Evolutionary conservation across 2,888 invertebrate genomes (phyloP), one percentile per base, ranked within the genome.

Genomic region (Nomada ruficornis): DNA sequence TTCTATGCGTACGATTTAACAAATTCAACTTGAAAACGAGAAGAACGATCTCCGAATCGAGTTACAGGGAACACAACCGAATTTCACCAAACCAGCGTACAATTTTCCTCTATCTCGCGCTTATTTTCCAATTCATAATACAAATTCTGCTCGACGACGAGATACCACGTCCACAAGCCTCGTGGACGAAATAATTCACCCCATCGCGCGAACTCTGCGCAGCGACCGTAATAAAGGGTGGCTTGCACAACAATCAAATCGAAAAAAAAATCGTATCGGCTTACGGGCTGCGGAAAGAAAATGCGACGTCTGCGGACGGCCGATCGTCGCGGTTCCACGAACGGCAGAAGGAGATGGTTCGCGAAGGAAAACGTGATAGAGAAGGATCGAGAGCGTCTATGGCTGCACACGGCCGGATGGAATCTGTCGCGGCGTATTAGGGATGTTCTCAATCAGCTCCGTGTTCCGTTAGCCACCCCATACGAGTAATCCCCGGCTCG

Each of bases 351-450:
- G 55, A 71, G 67, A 77, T 77, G 59, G 54, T 36, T 2, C 11
- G n/a, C 20, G 26, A 71, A 55, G 47, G 92, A 90, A 91, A 91
- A 90, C 20, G n/a, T 44, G 55, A 78, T 63, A 76, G 59, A 77
- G 76, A 36, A 77, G 71, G 82, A 64, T 47, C 88, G 90, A 55
- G 88, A 89, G 90, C 9, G 91, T 91, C 91, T 92, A 92, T 89
- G 91, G 91, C 87, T 89, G 90, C 90, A 82, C 88, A 94, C 93
- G 93, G 93, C 90, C 94, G 94, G 94, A 94, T 94, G 94, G 94
- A 94, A 92, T 91, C 94, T 94, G 95, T 95, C 95, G 94, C 90
- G 90, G 91, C 93, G 94, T 94, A 95, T 95, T 95, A 95, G 94
- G 94, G 94, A 94, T 94, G 94, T 94, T 94, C 94, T 95, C 94